A percentile compares a stretch with the other conserved stretches of the same genome.
phyloP scores from a whole-genome alignment of 2,113 vertebrate genomes.

The Aegotheles bennettii region DNA sequence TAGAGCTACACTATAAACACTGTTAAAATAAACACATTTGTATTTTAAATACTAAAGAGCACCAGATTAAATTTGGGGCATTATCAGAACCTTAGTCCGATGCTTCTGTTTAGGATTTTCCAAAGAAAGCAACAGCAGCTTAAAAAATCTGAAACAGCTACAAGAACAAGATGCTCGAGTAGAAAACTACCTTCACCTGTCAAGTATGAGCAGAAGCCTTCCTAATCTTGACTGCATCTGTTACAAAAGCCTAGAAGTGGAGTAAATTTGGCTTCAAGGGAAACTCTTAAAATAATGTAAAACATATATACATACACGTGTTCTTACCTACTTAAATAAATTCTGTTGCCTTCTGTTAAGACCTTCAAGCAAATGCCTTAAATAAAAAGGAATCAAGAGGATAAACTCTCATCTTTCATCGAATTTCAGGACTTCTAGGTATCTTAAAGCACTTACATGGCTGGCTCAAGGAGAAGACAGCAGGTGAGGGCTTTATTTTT shows the following conservation, averaged over 20 bases:
- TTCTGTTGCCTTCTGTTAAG: background rate
- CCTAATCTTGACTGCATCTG: background rate
- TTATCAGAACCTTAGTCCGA: background rate
- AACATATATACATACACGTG: background rate
- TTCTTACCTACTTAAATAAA: background rate
- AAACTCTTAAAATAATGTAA: background rate
- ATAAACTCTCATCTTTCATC: background rate
- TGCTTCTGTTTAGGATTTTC: background rate
- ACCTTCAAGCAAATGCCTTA: background rate
- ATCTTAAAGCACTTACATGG: background rate
- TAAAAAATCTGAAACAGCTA: background rate
- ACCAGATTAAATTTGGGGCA: rapidly evolving
- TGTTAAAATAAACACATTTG: background rate
- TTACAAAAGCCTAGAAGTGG: background rate
- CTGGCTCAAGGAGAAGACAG: background rate
- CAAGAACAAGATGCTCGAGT: background rate
- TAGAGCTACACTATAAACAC: background rate
- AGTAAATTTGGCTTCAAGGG: background rate
- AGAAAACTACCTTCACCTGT: background rate
- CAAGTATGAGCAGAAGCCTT: background rate
- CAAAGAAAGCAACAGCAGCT: background rate
- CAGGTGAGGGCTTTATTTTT: background rate
- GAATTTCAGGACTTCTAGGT: background rate
- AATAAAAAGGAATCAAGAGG: background rate
- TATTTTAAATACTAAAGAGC: background rate